Conservation (phyloP, 2,797 vertebrate genomes). For the Benthosema pterotum region DNA sequence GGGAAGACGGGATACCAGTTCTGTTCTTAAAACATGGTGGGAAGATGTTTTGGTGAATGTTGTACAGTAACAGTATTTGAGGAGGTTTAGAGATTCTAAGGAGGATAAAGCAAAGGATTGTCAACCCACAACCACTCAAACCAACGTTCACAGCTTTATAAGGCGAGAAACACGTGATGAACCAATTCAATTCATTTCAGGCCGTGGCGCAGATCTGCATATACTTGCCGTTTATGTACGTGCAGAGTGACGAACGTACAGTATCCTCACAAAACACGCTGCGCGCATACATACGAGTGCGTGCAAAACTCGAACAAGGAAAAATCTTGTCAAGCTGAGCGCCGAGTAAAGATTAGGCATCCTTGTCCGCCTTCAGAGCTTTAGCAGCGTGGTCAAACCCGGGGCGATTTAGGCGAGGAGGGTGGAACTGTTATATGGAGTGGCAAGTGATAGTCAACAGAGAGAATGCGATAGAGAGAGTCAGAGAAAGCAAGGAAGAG, state of each 20-base stretch:
- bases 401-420: slow-evolving; percentile 65
- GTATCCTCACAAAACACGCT: slow-evolving; percentile 16
- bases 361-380: slow-evolving; percentile 77
- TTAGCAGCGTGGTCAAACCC: slow-evolving; percentile 76
- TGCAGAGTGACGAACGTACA: slow-evolving; percentile 38
- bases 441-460: slow-evolving; percentile 54
- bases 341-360: slow-evolving; percentile 76
- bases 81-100: slow-evolving; percentile 10
- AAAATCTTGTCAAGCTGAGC: slow-evolving; percentile 78
- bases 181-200: slow-evolving; percentile 70
- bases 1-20: slow-evolving; percentile 60
- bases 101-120: slow-evolving; percentile 58
- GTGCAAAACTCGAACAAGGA: slow-evolving; percentile 58
- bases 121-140: slow-evolving; percentile 71
- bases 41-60: slow-evolving; percentile 4
- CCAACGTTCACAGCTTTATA: slow-evolving; percentile 56
- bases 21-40: slow-evolving; percentile 59
- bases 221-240: slow-evolving; percentile 42
- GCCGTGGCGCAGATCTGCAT: slow-evolving; percentile 58
- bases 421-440: slow-evolving; percentile 37
- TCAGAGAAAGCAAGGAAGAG: slow-evolving; percentile 33
- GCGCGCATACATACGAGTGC: slow-evolving; percentile 43
- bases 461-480: slow-evolving; percentile 28
- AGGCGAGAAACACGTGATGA: slow-evolving; percentile 14
- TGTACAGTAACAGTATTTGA: too few relatives aligned